Conservation (phyloP, 2,113 vertebrate genomes). For the Cyphomyrus plagiostoma region DNA sequence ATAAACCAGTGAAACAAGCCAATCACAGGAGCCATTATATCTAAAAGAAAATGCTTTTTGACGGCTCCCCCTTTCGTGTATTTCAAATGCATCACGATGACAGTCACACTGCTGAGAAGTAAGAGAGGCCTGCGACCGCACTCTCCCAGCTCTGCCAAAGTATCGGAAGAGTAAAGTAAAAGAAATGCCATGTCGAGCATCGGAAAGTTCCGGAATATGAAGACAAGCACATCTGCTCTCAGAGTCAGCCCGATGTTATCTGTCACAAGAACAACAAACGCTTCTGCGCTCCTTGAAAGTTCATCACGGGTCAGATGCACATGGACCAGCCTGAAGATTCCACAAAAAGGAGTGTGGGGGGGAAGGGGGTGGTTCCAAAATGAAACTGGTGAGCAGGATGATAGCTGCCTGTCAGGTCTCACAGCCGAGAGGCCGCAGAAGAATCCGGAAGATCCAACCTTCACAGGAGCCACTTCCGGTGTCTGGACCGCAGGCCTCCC, state of each 20-base stretch:
- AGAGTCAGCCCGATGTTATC: constrained; percentile 43
- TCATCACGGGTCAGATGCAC: constrained; percentile 27
- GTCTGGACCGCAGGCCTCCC: constrained; percentile 41
- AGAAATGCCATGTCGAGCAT: background rate
- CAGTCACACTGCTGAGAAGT: background rate
- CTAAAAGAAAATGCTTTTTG: background rate
- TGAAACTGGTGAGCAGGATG: background rate
- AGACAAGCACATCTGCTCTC: background rate
- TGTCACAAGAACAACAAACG: constrained; percentile 35
- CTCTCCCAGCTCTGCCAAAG: background rate
- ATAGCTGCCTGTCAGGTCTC: constrained; percentile 23
- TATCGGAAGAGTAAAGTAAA: background rate
- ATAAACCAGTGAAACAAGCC: background rate
- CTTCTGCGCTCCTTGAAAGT: constrained; percentile 21
- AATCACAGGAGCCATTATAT: background rate
- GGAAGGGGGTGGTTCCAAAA: constrained; percentile 2
- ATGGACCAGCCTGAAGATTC: constrained; percentile 23
- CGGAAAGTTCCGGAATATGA: background rate
- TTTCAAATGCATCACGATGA: background rate
- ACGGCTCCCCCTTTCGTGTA: background rate
- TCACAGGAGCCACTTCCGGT: constrained; percentile 13
- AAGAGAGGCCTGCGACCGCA: background rate
- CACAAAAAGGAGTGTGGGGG: background rate
- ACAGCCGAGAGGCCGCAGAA: constrained; percentile 43
- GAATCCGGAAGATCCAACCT: constrained; percentile 51